Base-by-base conservation (phyloP, 2,113 vertebrate species). In the Cebidichthys violaceus region DNA sequence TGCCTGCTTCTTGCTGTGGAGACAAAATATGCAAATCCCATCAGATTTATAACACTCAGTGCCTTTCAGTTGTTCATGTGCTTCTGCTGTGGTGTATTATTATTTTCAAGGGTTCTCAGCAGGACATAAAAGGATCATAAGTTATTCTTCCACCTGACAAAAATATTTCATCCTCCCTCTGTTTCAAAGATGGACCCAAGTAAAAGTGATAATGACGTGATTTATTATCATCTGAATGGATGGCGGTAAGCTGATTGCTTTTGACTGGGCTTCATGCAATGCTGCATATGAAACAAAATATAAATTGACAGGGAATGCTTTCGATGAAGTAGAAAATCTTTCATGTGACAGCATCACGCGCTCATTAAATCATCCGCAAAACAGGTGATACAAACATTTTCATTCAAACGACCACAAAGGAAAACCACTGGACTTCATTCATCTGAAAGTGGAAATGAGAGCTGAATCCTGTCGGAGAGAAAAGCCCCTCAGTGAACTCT, bases 61-160 rank as follows among this genome's bases (percentile, higher is more conserved):
- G 84, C 77, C 86, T 93, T 92, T 93, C 85, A 90, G 88, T 82
- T 75, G 87, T 85, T 84, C 79, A 75, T 89, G 82, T 88, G 89
- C 86, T 81, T 84, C 84, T 91, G 81, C 85, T 85, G 80, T 77
- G 81, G 75, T 84, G 86, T 88, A 82, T 94, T 92, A 92, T 93
- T 90, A 94, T 92, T 90, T 92, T 94, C 87, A 92, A 94, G 92
- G 90, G 92, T 93, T 93, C 92, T 93, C 91, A 92, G 93, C 92
- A 69, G 93, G 92, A 89, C 86, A 92, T 89, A 92, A 90, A 93
- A 88, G 87, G 92, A 93, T 90, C 87, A 91, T 82, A 90, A 93
- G 92, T 94, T 94, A 90, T 94, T 94, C 90, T 91, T 82, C 88
- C 89, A 93, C 89, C 92, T 92, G 92, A 93, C 89, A 91, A 89